Evolutionary conservation across 2,113 vertebrate genomes (phyloP), one percentile per base, ranked within the genome.

Genomic region (Irena cyanogastra): DNA sequence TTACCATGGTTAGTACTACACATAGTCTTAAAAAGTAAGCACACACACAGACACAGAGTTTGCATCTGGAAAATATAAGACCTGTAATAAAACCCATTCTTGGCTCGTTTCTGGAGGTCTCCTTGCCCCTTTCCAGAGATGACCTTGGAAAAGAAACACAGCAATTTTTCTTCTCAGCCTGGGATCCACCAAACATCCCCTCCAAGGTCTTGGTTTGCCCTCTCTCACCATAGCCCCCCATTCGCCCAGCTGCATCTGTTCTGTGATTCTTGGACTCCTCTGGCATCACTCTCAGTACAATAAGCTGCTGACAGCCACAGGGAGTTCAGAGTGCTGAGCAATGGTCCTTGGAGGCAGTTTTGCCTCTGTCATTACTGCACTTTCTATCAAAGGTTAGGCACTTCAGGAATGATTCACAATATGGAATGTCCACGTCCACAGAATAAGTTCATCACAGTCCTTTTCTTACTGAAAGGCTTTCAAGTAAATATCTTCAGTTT

Each of bases 351-450:
- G 4, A 68, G 66, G 66, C 45, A 69, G 45, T 3, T 76, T 13
- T 18, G 21, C 49, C 24, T 49, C 65, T 35, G 6, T 22, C 3
- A 0, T 45, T 39, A 3, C 16, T 3, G 0, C 28, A 3, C 39
- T 52, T 61, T 11, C 23, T 22, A 8, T 5, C 49, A 47, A 33
- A 23, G 37, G 31, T 30, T 4, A n/a, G 39, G 42, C 22, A 18
- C 27, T 78, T 76, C 1, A 56, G 72, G 59, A 81, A 65, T 20
- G 1, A 59, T 17, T 83, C 83, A 61, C 28, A 19, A 8, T 4
- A 57, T 1, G 59, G 66, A 54, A 86, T 2, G 6, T 19, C 68
- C 35, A 18, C 3, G 1, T 18, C 30, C n/a, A 41, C 2, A 44
- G 31, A 52, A 2, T 13, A 50, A 52, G 37, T 27, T 61, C 16